Conservation (phyloP, 2,888 invertebrate genomes). For the Panopea generosa region DNA sequence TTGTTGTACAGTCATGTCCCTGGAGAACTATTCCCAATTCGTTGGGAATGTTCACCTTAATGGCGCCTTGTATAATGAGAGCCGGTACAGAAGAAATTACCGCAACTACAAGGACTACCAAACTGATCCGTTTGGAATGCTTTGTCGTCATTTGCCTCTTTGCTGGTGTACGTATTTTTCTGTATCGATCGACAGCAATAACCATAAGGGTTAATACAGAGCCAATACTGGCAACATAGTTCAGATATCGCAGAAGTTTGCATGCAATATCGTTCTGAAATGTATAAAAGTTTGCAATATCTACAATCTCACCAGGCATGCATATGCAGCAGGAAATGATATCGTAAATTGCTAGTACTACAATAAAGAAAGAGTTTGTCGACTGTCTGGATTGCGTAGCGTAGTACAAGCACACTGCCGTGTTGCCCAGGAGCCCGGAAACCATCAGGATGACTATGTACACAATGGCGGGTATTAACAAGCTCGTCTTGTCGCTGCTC, state of each 20-base stretch:
- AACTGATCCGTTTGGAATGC: slow-evolving; percentile 58
- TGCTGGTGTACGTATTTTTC: slow-evolving; percentile 72
- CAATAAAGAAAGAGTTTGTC: slow-evolving; percentile 70
- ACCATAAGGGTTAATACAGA: slow-evolving; percentile 67
- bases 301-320: slow-evolving; percentile 74
- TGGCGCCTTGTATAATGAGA: slow-evolving; percentile 63
- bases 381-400: slow-evolving; percentile 64
- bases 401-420: slow-evolving; percentile 68
- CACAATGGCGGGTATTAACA: slow-evolving; percentile 68
- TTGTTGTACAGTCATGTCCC: slow-evolving; percentile 73
- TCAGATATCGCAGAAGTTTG: slow-evolving; percentile 64
- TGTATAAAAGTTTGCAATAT: slow-evolving; percentile 68
- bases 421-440: slow-evolving; percentile 69
- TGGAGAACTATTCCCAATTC: slow-evolving; percentile 28
- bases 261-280: slow-evolving; percentile 66
- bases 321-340: slow-evolving; percentile 66
- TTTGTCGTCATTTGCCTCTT: slow-evolving; percentile 62
- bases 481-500: slow-evolving; percentile 61
- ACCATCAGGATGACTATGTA: slow-evolving; percentile 65
- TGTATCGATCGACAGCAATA: slow-evolving; percentile 72
- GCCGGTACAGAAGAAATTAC: slow-evolving; percentile 66
- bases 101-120: slow-evolving; percentile 38
- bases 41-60: slow-evolving; percentile 55
- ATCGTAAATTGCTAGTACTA: slow-evolving; percentile 70
- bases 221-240: slow-evolving; percentile 62